Percentiles rank a stretch among this genome's conserved stretches.
These are phyloP conservation scores for Drosophila pachea DNA, from an alignment of 1,140 invertebrate genomes.

Conservation along the genomic window DNA sequence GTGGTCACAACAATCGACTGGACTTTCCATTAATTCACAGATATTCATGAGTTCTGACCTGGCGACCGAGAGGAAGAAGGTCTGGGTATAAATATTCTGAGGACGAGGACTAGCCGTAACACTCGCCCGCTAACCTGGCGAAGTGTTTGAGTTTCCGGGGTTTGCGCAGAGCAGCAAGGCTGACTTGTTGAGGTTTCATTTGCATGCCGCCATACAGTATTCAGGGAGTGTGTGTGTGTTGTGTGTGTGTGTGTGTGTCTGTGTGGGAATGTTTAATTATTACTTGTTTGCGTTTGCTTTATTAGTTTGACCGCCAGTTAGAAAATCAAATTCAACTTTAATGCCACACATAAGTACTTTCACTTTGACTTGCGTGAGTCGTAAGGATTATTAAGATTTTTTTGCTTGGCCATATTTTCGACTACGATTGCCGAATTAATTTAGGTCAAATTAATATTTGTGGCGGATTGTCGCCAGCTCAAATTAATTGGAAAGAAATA, in stretches of 20 bases:
- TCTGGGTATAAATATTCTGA: conserved; percentile 36
- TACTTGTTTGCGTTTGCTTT: conserved; percentile 58
- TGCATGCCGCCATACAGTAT: conserved; percentile 51
- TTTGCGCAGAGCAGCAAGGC: conserved; percentile 25
- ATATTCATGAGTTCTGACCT: conserved; percentile 53
- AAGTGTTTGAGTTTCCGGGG: conserved; percentile 61
- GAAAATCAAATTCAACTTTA: conserved; percentile 59
- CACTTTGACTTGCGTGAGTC: conserved; percentile 51
- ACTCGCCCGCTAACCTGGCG: conserved; percentile 46
- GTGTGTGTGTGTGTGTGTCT: no score
- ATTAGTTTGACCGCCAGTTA: conserved; percentile 48
- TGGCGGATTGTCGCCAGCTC: not conserved
- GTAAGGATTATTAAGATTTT: conserved; percentile 5
- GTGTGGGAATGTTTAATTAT: conserved; percentile 64
- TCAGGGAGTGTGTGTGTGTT: conserved; percentile 18
- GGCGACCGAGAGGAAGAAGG: conserved; percentile 28
- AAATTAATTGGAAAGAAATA: no score
- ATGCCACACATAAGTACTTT: conserved; percentile 61
- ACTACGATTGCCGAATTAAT: conserved; percentile 19
- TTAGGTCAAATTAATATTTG: conserved; percentile 34
- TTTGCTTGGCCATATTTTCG: conserved; percentile 21
- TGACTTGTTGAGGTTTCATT: conserved; percentile 76
- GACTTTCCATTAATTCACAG: conserved; percentile 70
- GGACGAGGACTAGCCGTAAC: conserved; percentile 23
- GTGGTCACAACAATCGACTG: conserved; percentile 70